Evolutionary conservation across 2,797 vertebrate genomes (phyloP).

Genomic region (Phrynocephalus forsythii): DNA sequence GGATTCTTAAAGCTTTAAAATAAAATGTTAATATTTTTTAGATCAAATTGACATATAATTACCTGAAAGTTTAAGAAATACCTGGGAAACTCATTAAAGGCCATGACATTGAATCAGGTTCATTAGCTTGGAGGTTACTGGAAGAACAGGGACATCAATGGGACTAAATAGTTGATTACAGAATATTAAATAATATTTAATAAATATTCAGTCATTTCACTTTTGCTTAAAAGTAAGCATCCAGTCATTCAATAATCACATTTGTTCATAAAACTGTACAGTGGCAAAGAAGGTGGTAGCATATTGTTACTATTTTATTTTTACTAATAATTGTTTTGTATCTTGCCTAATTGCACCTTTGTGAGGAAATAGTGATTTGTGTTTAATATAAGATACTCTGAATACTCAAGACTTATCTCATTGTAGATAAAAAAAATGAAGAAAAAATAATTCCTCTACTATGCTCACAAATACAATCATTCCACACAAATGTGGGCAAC

Average conservation of each 20-base stretch:
- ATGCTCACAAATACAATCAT: too few species aligned
- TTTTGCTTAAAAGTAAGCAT: not conserved
- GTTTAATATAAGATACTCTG: not conserved
- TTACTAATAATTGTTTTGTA: not conserved
- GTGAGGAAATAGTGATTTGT: not conserved
- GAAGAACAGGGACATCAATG: constrained; percentile 29
- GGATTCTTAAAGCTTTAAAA: not conserved
- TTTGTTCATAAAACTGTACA: not conserved
- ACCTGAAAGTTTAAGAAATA: constrained; percentile 22
- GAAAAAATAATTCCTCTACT: not conserved
- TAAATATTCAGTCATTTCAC: constrained; percentile 7
- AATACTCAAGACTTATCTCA: not conserved
- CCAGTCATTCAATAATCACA: too few species aligned
- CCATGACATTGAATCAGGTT: constrained; percentile 26
- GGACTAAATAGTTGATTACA: constrained; percentile 3
- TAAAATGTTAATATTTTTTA: constrained; percentile 20
- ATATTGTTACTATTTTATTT: not conserved
- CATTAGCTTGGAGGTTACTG: constrained; percentile 42
- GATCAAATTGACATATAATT: constrained; percentile 17
- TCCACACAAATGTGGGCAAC: too few species aligned
- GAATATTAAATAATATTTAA: constrained; percentile 30
- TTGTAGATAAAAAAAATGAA: not conserved
- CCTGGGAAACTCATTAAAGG: constrained; percentile 52
- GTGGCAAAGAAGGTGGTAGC: not conserved
- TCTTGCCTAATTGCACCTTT: not conserved